Evolutionary conservation across 2,888 invertebrate genomes (phyloP), one percentile per base, ranked within the genome.

Genomic region (Halictus ligatus): DNA sequence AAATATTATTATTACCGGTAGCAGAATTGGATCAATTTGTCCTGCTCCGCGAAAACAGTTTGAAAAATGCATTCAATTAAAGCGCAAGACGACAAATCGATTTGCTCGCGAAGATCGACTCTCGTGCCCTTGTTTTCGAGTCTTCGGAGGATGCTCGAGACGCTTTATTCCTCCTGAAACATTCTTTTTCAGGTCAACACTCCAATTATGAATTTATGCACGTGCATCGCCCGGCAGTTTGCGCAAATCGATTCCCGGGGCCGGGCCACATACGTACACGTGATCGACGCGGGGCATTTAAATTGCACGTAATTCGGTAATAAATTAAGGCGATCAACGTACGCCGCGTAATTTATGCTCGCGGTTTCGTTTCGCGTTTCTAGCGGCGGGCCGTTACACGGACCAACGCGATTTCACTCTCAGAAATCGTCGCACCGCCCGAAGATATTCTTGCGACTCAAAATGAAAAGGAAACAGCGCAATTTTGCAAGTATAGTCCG

Each of bases 311-410:
- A 84, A 89, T 85, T 82, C 83, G 73, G 73, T 81, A 89, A 89
- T 89, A 87, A 89, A 88, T 89, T 87, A 87, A 87, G 81, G 83
- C 83, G 88, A 80, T 58, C 79, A 82, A 76, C 74, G 58, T 74
- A 75, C 75, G 48, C 75, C 75, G 75, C 81, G 84, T 88, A 87
- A 88, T 89, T 80, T 76, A 76, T 81, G 72, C 43, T 67, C 64
- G 35, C 50, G 80, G 40, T 78, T 75, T 75, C 86, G 35, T 81
- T 67, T n/a, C 29, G 58, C 54, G 85, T 48, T 80, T 80, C 85
- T 80, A 82, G 75, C 73, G 60, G 35, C 35, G 48, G 71, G 77
- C 76, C 77, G 54, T 71, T 35, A 21, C 8, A 35, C 35, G 35
- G 4, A 40, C 35, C 10, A 12, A 21, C 18, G 21, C 35, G 35